Evolutionary conservation across 2,888 invertebrate species (phyloP), one percentile per base, ranked within the genome.

Genomic region (Drosophila helvetica): DNA sequence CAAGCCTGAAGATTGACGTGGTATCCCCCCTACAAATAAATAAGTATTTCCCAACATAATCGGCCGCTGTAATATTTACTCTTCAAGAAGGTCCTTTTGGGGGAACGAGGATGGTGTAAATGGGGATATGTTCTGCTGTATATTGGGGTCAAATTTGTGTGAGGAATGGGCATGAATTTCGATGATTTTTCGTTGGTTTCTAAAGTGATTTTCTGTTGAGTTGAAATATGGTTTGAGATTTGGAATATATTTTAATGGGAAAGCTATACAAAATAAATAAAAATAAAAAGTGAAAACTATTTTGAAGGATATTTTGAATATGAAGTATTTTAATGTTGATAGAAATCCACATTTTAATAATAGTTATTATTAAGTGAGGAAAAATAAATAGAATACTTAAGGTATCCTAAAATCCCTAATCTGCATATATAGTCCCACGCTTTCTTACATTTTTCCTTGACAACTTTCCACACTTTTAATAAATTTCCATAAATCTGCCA

Each of bases 11-110:
- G 53, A 48, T 38, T 75, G 56, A 12, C 42, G 51, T 27, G 2
- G 38, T 7, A 7, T 15, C 15, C 15, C 38, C 4, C 15, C 38
- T n/a, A 2, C 38, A 38, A 38, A 57, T 43, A 27, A 58, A 48
- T 33, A 62, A 38, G 38, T 38, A 38, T 65, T 56, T 71, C 54
- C 53, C 17, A 61, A 66, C 71, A 70, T 80, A 82, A 80, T 77
- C 77, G 64, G 57, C 48, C 56, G 18, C 22, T 68, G 60, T 61
- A 68, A 71, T 77, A 66, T 77, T 77, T 61, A 69, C 66, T 51
- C 19, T 38, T 53, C 48, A 38, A 22, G 19, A 27, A 43, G 17
- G 45, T 7, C 46, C 18, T 30, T 15, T 18, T 18, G 9, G 48
- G 18, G n/a, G n/a, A 22, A 5, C 0, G 18, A 15, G 15, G 15